These are phyloP conservation scores for Candidula unifasciata DNA, from an alignment of 2,888 invertebrate genomes.

Conservation along the genomic window DNA sequence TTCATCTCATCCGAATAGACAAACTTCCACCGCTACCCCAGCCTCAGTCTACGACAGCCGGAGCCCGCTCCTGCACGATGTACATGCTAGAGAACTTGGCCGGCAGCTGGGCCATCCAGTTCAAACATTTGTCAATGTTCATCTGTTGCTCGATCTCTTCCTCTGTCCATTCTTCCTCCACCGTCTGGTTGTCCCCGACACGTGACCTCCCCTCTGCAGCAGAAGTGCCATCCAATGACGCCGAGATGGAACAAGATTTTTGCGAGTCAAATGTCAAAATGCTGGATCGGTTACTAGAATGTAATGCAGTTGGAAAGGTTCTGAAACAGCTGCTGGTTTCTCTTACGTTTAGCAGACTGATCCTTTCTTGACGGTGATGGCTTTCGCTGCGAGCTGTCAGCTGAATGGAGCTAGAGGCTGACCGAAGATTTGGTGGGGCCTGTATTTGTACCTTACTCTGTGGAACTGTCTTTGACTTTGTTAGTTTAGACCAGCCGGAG, in stretches of 20 bases:
- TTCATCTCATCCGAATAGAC: background rate
- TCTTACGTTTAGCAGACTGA: too few species aligned
- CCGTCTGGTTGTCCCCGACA: background rate
- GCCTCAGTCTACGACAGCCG: background rate
- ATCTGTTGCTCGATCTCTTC: slow-evolving; percentile 45
- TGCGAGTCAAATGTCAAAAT: background rate
- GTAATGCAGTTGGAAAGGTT: too few species aligned
- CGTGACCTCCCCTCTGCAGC: background rate
- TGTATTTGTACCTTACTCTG: too few species aligned
- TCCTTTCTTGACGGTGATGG: too few species aligned
- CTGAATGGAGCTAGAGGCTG: too few species aligned
- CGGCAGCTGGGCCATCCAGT: slow-evolving; percentile 67
- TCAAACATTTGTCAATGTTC: slow-evolving; percentile 62
- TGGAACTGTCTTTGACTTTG: background rate
- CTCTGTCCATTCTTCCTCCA: background rate
- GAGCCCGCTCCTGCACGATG: slow-evolving; percentile 50
- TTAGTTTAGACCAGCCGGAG: background rate
- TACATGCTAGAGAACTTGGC: slow-evolving; percentile 68
- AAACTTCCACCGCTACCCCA: background rate
- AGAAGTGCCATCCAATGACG: background rate
- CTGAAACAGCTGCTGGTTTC: too few species aligned
- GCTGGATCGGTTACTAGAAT: too few species aligned
- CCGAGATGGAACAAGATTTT: background rate
- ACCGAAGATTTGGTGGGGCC: too few species aligned
- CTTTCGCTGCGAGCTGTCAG: too few species aligned